A percentile compares a stretch with the other conserved stretches of the same genome.
Evolutionary conservation across 2,888 invertebrate species (phyloP).

Genomic region (Chloroclystis v-ata): DNA sequence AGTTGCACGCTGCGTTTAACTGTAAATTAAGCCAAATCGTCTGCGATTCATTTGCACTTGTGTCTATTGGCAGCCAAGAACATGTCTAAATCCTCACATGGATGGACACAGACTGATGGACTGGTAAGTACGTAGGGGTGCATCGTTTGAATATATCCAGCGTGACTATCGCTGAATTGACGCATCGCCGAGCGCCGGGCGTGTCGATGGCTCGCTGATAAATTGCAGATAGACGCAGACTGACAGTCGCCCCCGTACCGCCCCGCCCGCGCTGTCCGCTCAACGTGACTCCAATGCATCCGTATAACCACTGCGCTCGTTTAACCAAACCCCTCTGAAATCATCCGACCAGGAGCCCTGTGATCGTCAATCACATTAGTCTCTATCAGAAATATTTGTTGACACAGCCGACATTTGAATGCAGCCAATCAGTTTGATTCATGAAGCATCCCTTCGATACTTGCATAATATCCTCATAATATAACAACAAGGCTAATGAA

Average conservation of each 20-base stretch:
- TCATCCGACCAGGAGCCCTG: too few species aligned
- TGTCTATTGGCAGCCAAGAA: too few species aligned
- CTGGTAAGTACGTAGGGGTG: background rate
- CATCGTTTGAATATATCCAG: background rate
- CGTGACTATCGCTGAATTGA: conserved; percentile 1
- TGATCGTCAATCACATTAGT: too few species aligned
- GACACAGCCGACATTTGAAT: conserved; percentile 13
- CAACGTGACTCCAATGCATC: background rate
- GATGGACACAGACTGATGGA: background rate
- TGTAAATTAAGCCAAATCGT: background rate
- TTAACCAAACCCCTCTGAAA: background rate
- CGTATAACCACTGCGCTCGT: background rate
- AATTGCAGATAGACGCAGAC: conserved; percentile 33
- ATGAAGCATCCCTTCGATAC: conserved; percentile 9
- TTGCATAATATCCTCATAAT: conserved; percentile 10
- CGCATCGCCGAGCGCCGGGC: conserved; percentile 5
- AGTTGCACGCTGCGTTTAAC: background rate
- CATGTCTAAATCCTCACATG: too few species aligned
- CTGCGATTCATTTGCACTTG: too few species aligned
- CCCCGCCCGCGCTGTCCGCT: background rate
- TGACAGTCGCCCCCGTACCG: conserved; percentile 22
- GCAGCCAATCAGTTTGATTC: conserved; percentile 15
- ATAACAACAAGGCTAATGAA: conserved; percentile 15
- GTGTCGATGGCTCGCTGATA: conserved; percentile 31
- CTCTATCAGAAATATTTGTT: conserved; percentile 4